Evolutionary conservation across 2,797 vertebrate species (phyloP), one percentile per base, ranked within the genome.

Genomic region (Hippopotamyrus pictus): DNA sequence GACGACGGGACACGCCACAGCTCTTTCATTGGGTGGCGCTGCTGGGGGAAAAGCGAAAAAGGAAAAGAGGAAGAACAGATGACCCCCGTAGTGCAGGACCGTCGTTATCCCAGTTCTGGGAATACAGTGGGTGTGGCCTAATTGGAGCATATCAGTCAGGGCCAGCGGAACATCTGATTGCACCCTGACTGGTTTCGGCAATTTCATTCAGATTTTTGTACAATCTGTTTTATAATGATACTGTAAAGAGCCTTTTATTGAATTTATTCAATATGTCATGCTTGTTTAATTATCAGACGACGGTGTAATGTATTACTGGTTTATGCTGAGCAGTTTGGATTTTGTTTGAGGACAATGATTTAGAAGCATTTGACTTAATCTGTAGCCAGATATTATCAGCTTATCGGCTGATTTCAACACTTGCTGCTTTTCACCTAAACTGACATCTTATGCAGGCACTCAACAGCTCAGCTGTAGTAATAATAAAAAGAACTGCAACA

Each of bases 51-150:
- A 95, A 89, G 96, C 57, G 92, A 99, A 97, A 94, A 99, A 97
- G 91, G 97, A 97, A 88, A 98, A 97, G 93, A 96, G 96, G 93
- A 98, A 96, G 92, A 97, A 95, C 94, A 97, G 97, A 97, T 98
- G 96, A 94, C 91, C 90, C 88, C n/a, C 53, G 73, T 25, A 19
- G 14, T 3, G 14, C 83, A 7, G 6, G 29, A 29, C 57, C 5
- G 48, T 14, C 79, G 0, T 22, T 46, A 9, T 84, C n/a, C 79
- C 41, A 8, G 5, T 84, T 48, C 79, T 84, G 79, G 79, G 79
- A 44, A 84, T 25, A 25, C 79, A 22, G 7, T 48, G n/a, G 79
- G 19, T 44, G 2, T 83, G 79, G 41, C 44, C 79, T 48, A 48
- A 48, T 83, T 48, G 8, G 37, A 46, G 2, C 3, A 0, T 50